Evolutionary conservation across 2,888 invertebrate species (phyloP).

Genomic region (Lepetodrilus schrolli): DNA sequence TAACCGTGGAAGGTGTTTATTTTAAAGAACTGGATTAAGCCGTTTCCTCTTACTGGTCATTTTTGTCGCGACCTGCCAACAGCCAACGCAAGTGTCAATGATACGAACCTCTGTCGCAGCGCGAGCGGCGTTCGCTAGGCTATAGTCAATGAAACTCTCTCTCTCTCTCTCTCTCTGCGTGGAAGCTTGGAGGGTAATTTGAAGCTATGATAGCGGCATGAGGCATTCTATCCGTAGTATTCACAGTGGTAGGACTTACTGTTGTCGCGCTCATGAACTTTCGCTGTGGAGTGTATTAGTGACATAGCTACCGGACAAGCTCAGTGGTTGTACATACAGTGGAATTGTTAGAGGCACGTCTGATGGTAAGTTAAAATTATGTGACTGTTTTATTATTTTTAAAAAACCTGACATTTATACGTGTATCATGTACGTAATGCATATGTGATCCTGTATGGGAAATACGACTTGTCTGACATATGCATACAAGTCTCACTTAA

Average conservation of each 20-base stretch:
- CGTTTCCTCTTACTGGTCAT: constrained; percentile 3
- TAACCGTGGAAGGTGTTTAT: constrained; percentile 20
- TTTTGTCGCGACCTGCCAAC: constrained; percentile 9
- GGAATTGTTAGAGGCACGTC: neutral
- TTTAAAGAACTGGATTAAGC: constrained; percentile 19
- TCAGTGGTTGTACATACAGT: neutral
- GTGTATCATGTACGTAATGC: no score
- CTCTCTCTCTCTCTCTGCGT: no score
- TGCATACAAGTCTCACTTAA: no score
- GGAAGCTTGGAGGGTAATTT: neutral
- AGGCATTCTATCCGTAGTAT: neutral
- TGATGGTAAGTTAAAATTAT: no score
- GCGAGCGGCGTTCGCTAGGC: neutral
- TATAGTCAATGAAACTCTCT: constrained; percentile 12
- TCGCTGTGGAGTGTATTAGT: no score
- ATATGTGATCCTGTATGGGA: no score
- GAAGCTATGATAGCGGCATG: neutral
- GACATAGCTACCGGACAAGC: no score
- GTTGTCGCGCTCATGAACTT: neutral
- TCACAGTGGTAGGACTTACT: neutral
- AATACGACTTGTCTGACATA: no score
- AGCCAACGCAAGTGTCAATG: constrained; percentile 17
- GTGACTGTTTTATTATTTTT: no score
- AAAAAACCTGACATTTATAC: no score
- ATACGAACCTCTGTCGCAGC: constrained; percentile 2